Percentiles rank a stretch among this genome's conserved stretches.
phyloP scores from a whole-genome alignment of 2,797 vertebrate species.

The Heliangelus exortis region DNA sequence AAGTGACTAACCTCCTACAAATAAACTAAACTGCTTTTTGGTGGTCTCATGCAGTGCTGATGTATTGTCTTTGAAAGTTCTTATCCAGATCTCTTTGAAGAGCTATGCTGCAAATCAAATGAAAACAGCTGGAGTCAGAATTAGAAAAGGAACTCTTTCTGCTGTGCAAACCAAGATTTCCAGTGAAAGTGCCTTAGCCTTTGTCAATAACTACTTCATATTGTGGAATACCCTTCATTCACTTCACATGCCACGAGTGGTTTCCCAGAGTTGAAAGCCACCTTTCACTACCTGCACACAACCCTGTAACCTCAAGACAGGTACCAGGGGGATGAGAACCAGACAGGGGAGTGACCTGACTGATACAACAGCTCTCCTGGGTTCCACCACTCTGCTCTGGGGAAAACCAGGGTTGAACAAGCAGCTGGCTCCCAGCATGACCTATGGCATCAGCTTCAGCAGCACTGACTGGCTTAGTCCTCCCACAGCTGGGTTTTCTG shows the following conservation, averaged over 20 bases:
- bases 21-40: not conserved
- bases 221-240: not conserved
- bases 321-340: not conserved
- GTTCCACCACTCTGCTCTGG: not conserved
- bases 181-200: not conserved
- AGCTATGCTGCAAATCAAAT: not conserved
- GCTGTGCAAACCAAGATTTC: not conserved
- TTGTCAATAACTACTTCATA: not conserved
- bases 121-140: not conserved
- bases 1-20: not conserved
- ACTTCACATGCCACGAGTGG: not conserved
- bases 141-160: not conserved
- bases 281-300: not conserved
- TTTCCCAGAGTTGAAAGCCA: not conserved
- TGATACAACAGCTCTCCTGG: accelerated
- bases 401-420: not conserved
- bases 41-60: not conserved
- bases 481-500: not conserved
- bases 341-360: not conserved
- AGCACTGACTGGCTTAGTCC: not conserved
- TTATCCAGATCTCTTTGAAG: not conserved
- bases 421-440: accelerated
- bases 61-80: not conserved
- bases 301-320: not conserved
- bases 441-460: not conserved